Percentiles rank a stretch among this genome's conserved stretches.
Evolutionary conservation across 1,140 invertebrate genomes (phyloP).

Genomic region (Brachionus manjavacas): DNA sequence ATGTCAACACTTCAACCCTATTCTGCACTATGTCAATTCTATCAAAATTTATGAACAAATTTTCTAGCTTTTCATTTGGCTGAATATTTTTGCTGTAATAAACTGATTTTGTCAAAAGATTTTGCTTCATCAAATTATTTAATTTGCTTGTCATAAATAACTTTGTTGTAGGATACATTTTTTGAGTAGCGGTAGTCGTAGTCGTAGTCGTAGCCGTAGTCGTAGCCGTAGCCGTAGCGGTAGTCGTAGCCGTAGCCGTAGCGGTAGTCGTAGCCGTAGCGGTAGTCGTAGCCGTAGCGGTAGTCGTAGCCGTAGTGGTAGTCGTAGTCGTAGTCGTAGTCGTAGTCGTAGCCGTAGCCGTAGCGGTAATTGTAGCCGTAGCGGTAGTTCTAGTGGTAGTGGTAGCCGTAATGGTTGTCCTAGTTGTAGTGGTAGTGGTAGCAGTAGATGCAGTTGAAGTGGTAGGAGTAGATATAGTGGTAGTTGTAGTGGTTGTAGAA

Average conservation of each 20-base stretch:
- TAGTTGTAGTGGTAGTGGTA: neutral
- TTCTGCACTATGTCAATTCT: neutral
- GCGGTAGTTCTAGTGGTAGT: neutral
- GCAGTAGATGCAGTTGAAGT: neutral
- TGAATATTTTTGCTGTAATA: neutral
- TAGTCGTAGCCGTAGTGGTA: neutral
- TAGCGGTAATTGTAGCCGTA: neutral
- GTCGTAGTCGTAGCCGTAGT: neutral
- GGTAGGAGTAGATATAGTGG: neutral
- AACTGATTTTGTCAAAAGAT: neutral
- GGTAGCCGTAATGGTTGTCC: neutral
- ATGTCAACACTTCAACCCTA: neutral
- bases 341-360: neutral
- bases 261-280: neutral
- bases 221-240: neutral
- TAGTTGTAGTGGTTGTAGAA: neutral
- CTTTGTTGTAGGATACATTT: neutral
- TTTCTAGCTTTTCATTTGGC: neutral
- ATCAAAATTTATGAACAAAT: conserved; percentile 32
- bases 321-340: neutral
- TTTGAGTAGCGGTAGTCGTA: neutral
- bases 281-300: neutral
- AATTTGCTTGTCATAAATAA: neutral
- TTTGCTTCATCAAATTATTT: neutral
- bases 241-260: neutral